A percentile compares a stretch with the other conserved stretches of the same genome.
phyloP scores from a whole-genome alignment of 92 coral and sea anemone genomes.

The Pocillopora meandrina region DNA sequence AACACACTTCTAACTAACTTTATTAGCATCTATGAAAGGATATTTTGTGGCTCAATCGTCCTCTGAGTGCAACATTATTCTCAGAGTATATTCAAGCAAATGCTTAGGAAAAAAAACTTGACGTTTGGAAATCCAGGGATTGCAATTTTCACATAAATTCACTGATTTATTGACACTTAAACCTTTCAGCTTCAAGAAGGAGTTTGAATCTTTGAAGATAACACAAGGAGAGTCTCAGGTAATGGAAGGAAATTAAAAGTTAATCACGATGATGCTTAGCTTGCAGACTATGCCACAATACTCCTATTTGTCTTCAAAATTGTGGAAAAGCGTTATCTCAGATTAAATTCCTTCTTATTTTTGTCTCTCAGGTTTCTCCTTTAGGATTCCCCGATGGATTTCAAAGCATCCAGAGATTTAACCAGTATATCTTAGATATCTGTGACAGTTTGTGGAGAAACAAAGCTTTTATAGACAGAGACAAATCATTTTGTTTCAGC shows the following conservation, averaged over 20 bases:
- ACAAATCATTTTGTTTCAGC: conserved; percentile 79
- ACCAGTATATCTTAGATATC: conserved; percentile 91
- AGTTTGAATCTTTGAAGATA: conserved; percentile 81
- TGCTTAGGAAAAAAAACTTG: too few relatives aligned
- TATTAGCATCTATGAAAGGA: too few relatives aligned
- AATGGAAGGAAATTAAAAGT: background rate
- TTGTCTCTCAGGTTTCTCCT: conserved; percentile 7
- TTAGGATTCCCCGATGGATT: conserved; percentile 75
- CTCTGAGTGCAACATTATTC: too few relatives aligned
- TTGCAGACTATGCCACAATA: too few relatives aligned
- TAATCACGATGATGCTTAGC: too few relatives aligned
- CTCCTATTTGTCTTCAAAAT: too few relatives aligned
- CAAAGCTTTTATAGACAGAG: conserved; percentile 88
- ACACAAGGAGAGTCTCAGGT: conserved; percentile 60
- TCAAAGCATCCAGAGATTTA: conserved; percentile 77
- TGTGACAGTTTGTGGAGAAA: conserved; percentile 97
- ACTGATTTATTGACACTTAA: background rate
- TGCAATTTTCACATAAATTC: background rate
- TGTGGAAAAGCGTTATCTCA: too few relatives aligned
- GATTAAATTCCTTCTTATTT: background rate
- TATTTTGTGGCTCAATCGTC: too few relatives aligned
- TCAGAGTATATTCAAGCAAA: too few relatives aligned
- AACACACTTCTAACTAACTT: too few relatives aligned
- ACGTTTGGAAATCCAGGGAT: background rate
- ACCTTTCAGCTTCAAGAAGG: conserved; percentile 74